phyloP scores from a whole-genome alignment of 2,113 vertebrate species.

The Melospiza melodia region DNA sequence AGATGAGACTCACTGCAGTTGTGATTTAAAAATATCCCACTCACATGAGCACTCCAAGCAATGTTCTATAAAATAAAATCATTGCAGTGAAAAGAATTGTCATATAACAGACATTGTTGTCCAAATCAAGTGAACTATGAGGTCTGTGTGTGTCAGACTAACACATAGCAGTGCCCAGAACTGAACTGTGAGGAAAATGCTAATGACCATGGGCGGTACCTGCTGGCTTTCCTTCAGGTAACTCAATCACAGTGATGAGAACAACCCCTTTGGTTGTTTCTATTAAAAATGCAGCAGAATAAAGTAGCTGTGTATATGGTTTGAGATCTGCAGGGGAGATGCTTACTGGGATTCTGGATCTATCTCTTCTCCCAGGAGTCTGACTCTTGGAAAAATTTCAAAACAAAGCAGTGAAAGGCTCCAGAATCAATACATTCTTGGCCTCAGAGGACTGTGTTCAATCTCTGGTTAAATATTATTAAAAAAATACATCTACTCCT shows the following conservation, averaged over 20 bases:
- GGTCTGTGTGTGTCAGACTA: background rate
- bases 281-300: background rate
- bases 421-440: slow-evolving; percentile 28
- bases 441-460: background rate
- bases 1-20: background rate
- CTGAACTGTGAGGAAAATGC: background rate
- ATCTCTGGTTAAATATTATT: slow-evolving; percentile 1
- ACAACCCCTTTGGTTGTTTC: background rate
- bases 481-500: background rate
- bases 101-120: background rate
- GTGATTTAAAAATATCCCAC: background rate
- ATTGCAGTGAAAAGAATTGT: background rate
- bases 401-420: slow-evolving; percentile 1
- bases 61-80: background rate
- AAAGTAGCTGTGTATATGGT: background rate
- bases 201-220: background rate
- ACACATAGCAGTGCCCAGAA: background rate
- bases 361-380: background rate
- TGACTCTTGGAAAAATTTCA: slow-evolving; percentile 15
- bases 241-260: background rate
- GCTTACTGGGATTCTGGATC: background rate
- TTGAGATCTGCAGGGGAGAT: background rate
- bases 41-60: background rate
- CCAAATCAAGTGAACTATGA: background rate
- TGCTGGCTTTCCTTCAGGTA: background rate